A percentile compares a stretch with the other conserved stretches of the same genome.
Evolutionary conservation across 1,140 invertebrate species (phyloP).

Genomic region (Planococcus citri): DNA sequence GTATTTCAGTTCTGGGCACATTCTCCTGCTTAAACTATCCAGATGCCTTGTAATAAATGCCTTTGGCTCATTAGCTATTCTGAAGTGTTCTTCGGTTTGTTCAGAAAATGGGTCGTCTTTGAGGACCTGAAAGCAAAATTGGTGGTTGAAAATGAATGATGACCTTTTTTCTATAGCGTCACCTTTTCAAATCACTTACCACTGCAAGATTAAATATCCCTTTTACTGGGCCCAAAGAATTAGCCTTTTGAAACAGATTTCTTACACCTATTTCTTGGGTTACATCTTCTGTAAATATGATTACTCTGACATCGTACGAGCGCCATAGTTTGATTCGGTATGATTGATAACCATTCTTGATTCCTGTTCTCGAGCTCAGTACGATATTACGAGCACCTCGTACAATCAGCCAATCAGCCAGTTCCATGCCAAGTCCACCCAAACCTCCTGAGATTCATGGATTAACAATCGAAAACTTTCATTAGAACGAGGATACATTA

Average conservation of each 20-base stretch:
- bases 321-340: conserved; percentile 23
- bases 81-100: conserved; percentile 44
- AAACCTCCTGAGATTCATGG: no score
- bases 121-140: no score
- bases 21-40: conserved; percentile 54
- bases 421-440: conserved; percentile 24
- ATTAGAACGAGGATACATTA: no score
- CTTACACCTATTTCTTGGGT: conserved; percentile 15
- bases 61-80: conserved; percentile 43
- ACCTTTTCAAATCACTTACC: no score
- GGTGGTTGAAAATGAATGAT: no score
- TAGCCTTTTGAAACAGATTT: conserved; percentile 12
- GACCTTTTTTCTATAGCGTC: no score
- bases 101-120: conserved; percentile 48
- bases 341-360: conserved; percentile 24
- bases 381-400: conserved; percentile 22
- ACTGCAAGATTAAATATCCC: conserved; percentile 24
- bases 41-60: conserved; percentile 48
- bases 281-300: conserved; percentile 22
- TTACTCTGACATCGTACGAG: neutral
- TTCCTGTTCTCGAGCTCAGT: conserved; percentile 23
- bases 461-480: no score
- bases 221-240: conserved; percentile 10
- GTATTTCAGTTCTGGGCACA: conserved; percentile 68
- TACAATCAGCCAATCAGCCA: conserved; percentile 20